These are phyloP conservation scores for Nibea coibor DNA, from an alignment of 2,113 vertebrate genomes.

Conservation along the genomic window DNA sequence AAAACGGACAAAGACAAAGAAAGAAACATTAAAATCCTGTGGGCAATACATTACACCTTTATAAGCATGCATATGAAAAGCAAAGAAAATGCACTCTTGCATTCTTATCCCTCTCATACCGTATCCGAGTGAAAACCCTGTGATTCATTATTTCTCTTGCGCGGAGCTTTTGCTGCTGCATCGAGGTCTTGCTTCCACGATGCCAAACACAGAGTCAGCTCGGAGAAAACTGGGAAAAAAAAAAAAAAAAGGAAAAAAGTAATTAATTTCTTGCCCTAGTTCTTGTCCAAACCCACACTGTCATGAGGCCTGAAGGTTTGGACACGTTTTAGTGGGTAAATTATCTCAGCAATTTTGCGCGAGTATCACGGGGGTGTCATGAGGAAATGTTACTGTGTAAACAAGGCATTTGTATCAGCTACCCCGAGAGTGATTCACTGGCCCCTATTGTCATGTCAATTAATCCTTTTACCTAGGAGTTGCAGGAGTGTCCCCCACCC, in stretches of 20 bases:
- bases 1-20: not conserved
- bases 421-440: constrained; percentile 53
- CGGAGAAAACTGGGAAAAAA: not conserved
- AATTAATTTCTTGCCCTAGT: constrained; percentile 55
- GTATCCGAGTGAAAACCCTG: not conserved
- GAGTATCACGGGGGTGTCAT: constrained; percentile 54
- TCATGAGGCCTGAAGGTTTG: constrained; percentile 36
- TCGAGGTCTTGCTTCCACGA: constrained; percentile 1
- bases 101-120: not conserved
- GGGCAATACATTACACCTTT: not conserved
- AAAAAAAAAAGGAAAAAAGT: constrained; percentile 28
- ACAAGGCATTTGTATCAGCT: constrained; percentile 56
- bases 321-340: constrained; percentile 39
- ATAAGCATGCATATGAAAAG: not conserved
- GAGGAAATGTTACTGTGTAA: constrained; percentile 57
- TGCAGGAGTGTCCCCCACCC: constrained; percentile 1
- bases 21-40: not conserved
- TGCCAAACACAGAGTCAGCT: constrained; percentile 11
- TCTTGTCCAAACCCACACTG: constrained; percentile 33
- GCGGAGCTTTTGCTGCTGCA: not conserved
- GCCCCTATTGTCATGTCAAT: constrained; percentile 69
- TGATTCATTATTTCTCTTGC: not conserved
- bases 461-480: constrained; percentile 70
- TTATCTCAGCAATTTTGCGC: constrained; percentile 53
- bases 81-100: not conserved